Evolutionary conservation across 2,113 vertebrate species (phyloP).

Genomic region (Girardinichthys multiradiatus): DNA sequence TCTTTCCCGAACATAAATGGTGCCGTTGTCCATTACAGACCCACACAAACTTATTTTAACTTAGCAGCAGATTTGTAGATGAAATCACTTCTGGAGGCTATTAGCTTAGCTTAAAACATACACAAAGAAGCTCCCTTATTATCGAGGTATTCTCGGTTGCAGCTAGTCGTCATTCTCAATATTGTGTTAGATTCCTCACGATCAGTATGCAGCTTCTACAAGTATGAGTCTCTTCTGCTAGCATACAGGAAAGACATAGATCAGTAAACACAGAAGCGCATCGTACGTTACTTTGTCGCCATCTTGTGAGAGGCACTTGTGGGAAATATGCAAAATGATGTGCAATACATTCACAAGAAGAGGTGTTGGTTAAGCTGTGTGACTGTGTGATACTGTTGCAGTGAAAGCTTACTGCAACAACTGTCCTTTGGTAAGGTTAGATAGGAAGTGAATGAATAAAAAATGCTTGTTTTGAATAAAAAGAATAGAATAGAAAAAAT

Average conservation of each 20-base stretch:
- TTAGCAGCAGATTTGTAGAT: not conserved
- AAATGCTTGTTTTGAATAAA: no score
- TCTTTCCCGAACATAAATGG: slow-evolving; percentile 89
- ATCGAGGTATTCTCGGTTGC: not conserved
- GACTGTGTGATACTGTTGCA: no score
- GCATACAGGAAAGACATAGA: not conserved
- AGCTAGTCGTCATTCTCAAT: not conserved
- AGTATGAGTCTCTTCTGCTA: not conserved
- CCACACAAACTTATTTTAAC: not conserved
- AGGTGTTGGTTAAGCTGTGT: no score
- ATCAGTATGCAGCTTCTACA: not conserved
- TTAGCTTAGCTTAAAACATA: not conserved
- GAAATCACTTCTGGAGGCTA: not conserved
- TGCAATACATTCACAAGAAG: no score
- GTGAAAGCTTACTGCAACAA: no score
- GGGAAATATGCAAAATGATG: no score
- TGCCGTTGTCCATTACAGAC: slow-evolving; percentile 69
- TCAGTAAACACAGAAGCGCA: not conserved
- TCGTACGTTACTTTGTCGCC: not conserved
- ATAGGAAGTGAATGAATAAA: no score
- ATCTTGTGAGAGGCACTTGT: not conserved
- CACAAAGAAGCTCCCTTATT: not conserved
- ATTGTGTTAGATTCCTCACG: not conserved
- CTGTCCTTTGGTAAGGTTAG: no score
- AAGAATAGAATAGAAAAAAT: no score